Percentiles rank a stretch among this genome's conserved stretches.
Conservation (phyloP, 2,113 vertebrate species). For the Otocyon megalotis region DNA sequence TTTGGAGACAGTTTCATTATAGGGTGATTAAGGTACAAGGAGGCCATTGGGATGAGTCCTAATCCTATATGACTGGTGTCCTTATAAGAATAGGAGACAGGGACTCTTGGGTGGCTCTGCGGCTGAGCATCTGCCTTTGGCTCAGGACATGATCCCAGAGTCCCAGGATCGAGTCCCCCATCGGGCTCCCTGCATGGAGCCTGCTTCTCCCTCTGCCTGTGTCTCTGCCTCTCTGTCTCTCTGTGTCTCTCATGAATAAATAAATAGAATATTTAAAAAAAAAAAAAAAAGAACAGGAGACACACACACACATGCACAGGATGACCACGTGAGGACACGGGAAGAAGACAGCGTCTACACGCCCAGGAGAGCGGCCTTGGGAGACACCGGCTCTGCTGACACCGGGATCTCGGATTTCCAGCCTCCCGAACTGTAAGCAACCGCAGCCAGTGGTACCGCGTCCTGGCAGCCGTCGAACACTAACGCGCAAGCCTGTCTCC, state of each 20-base stretch:
- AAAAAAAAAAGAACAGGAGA: not conserved
- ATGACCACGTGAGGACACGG: accelerated
- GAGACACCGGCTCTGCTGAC: not conserved
- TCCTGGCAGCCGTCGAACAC: accelerated
- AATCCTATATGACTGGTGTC: not conserved
- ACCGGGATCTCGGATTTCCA: accelerated
- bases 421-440: not conserved
- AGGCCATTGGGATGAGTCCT: not conserved
- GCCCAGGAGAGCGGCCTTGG: too few species aligned
- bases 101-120: too few species aligned
- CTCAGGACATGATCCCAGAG: too few species aligned
- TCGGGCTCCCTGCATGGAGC: too few species aligned
- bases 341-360: accelerated
- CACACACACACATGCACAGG: not conserved
- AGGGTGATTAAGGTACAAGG: not conserved
- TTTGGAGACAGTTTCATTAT: not conserved
- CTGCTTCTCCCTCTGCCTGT: too few species aligned
- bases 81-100: not conserved
- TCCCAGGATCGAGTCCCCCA: too few species aligned
- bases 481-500: not conserved
- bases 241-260: too few species aligned
- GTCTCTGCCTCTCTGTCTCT: too few species aligned
- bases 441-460: not conserved
- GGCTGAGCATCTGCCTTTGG: too few species aligned
- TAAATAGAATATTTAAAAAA: too few species aligned